A percentile compares a stretch with the other conserved stretches of the same genome.
Conservation (phyloP, 2,797 vertebrate species). For the Mastacembelus armatus region DNA sequence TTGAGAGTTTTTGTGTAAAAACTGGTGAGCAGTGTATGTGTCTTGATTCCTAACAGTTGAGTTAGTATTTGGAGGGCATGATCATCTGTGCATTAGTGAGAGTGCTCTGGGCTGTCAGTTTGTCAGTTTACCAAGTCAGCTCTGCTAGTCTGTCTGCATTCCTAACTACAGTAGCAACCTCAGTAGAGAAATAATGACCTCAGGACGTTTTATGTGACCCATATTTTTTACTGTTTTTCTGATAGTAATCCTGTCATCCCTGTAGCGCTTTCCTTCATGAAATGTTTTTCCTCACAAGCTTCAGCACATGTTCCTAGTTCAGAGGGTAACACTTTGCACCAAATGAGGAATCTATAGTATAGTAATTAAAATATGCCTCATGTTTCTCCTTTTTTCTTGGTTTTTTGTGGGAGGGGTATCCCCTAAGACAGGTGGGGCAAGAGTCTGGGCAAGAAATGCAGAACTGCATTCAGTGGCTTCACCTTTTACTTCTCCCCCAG, state of each 20-base stretch:
- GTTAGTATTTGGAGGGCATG: slow-evolving; percentile 8
- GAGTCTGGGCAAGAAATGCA: slow-evolving; percentile 7
- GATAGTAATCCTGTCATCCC: slow-evolving; percentile 31
- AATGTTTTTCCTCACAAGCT: slow-evolving; percentile 28
- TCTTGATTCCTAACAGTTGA: neutral
- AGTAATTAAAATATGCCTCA: slow-evolving; percentile 28
- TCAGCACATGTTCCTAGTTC: slow-evolving; percentile 8
- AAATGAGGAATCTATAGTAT: slow-evolving; percentile 12
- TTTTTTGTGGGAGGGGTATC: slow-evolving; percentile 6
- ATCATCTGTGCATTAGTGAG: slow-evolving; percentile 27
- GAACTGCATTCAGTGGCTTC: slow-evolving; percentile 24
- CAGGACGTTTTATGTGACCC: slow-evolving; percentile 16
- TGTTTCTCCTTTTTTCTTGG: slow-evolving; percentile 10
- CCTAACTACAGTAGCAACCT: slow-evolving; percentile 31
- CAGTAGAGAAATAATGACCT: slow-evolving; percentile 27
- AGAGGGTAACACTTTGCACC: slow-evolving; percentile 31
- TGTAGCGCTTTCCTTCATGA: slow-evolving; percentile 23
- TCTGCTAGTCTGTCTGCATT: slow-evolving; percentile 20
- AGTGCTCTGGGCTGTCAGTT: slow-evolving; percentile 13
- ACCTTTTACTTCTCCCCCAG: slow-evolving; percentile 32
- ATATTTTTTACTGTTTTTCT: slow-evolving; percentile 10
- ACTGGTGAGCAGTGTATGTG: neutral
- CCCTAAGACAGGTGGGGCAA: slow-evolving; percentile 26
- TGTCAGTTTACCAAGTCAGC: slow-evolving; percentile 6
- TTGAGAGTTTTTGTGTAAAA: slow-evolving; percentile 36